A percentile compares a stretch with the other conserved stretches of the same genome.
Evolutionary conservation across 2,113 vertebrate species (phyloP).

Genomic region (Takifugu bimaculatus): DNA sequence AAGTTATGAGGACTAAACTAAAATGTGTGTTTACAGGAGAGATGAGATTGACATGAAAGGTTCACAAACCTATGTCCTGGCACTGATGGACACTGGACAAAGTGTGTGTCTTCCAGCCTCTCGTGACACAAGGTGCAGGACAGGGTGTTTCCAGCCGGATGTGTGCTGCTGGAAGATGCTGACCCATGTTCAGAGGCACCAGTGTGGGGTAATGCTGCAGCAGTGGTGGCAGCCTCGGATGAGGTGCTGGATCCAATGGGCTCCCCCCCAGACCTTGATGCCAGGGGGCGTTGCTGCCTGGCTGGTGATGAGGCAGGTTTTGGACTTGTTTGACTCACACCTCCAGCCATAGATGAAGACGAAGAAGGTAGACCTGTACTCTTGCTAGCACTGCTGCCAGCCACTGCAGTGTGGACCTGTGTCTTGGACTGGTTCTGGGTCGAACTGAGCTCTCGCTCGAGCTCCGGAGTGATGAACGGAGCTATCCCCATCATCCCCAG

Average conservation of each 20-base stretch:
- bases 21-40: too few relatives aligned
- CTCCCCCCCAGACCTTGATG: slow-evolving; percentile 78
- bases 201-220: slow-evolving; percentile 63
- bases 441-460: slow-evolving; percentile 80
- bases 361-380: slow-evolving; percentile 61
- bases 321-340: slow-evolving; percentile 75
- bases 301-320: slow-evolving; percentile 77
- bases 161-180: slow-evolving; percentile 49
- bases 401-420: slow-evolving; percentile 74
- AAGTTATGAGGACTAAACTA: not conserved
- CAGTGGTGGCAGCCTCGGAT: slow-evolving; percentile 53
- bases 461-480: slow-evolving; percentile 74
- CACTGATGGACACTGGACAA: slow-evolving; percentile 86
- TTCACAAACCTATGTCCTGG: slow-evolving; percentile 75
- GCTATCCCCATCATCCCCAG: slow-evolving; percentile 69
- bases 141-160: slow-evolving; percentile 71
- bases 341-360: slow-evolving; percentile 57
- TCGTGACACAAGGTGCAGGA: slow-evolving; percentile 87
- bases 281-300: slow-evolving; percentile 71
- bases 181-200: slow-evolving; percentile 69
- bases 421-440: slow-evolving; percentile 75
- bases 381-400: slow-evolving; percentile 56
- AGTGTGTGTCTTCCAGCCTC: slow-evolving; percentile 84
- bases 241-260: slow-evolving; percentile 63
- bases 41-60: not conserved